These are phyloP conservation scores for Hippocampus kuda DNA, from an alignment of 2,797 vertebrate species.

Conservation along the genomic window DNA sequence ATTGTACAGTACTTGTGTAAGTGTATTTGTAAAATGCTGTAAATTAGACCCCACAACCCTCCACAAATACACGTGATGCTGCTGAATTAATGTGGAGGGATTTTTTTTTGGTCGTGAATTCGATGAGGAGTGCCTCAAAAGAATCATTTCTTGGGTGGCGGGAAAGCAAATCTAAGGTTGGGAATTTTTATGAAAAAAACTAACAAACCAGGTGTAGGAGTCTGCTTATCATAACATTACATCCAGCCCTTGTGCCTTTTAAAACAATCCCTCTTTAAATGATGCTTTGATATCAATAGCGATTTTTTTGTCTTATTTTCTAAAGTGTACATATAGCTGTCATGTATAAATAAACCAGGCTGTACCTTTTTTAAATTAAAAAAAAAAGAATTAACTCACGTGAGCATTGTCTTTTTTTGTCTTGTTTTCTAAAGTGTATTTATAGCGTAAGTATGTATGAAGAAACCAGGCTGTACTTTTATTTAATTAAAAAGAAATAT, in stretches of 20 bases:
- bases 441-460: too few species aligned
- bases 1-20: constrained; percentile 53
- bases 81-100: constrained; percentile 23
- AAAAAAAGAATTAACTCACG: too few species aligned
- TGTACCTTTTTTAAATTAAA: constrained; percentile 46
- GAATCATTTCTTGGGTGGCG: constrained; percentile 17
- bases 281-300: constrained; percentile 6
- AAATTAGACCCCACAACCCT: constrained; percentile 35
- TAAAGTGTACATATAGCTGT: constrained; percentile 65
- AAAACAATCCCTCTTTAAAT: constrained; percentile 7
- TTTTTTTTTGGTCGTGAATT: background rate
- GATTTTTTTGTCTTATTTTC: constrained; percentile 49
- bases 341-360: constrained; percentile 71
- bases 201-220: background rate
- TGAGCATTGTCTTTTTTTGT: too few species aligned
- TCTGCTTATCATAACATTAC: background rate
- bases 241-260: constrained; percentile 45
- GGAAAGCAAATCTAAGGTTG: constrained; percentile 23
- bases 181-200: background rate
- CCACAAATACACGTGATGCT: constrained; percentile 22
- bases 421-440: too few species aligned
- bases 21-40: constrained; percentile 45
- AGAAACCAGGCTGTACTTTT: too few species aligned
- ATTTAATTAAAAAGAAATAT: too few species aligned
- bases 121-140: constrained; percentile 26